Evolutionary conservation across 2,888 invertebrate species (phyloP), one percentile per base, ranked within the genome.

Genomic region (Autographa gamma): DNA sequence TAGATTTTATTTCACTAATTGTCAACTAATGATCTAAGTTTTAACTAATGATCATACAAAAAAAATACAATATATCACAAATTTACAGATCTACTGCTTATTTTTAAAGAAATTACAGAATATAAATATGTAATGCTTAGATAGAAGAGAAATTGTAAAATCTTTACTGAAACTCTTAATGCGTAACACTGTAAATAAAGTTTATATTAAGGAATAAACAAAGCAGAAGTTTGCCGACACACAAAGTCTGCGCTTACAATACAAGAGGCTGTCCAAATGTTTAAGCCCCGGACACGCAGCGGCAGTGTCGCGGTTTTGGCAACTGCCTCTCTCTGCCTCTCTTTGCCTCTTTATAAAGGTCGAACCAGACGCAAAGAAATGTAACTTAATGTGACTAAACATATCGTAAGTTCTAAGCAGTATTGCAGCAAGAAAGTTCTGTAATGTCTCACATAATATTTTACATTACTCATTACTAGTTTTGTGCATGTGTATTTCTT

Each of bases 301-400:
- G 69, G 72, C 70, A 16, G 69, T 67, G 60, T 69, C 64, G 69
- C 18, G 72, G 72, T 76, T 78, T 77, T 77, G 75, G 79, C 77
- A 77, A 68, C 79, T 54, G 52, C 11, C 32, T 58, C 74, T 77
- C 74, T 60, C 67, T 67, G 31, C 65, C 60, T 48, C 74, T 69
- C 74, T 70, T 58, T 63, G 59, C 41, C 74, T 69, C 74, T 70
- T 58, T 63, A 54, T 71, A 66, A 75, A 78, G 77, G 79, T 75
- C 54, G 68, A 75, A 58, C 60, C 16, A 63, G 56, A 31, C 31
- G 16, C 1, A 9, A 52, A 9, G 7, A n/a, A 43, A 25, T 4
- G 8, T 52, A 18, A 52, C 8, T 54, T 19, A 54, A 43, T 43
- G 43, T 14, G 19, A 54, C 19, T 7, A 54, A 11, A 54, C 9